phyloP scores from a whole-genome alignment of 2,797 vertebrate genomes.

The Schizopygopsis pylzovi region DNA sequence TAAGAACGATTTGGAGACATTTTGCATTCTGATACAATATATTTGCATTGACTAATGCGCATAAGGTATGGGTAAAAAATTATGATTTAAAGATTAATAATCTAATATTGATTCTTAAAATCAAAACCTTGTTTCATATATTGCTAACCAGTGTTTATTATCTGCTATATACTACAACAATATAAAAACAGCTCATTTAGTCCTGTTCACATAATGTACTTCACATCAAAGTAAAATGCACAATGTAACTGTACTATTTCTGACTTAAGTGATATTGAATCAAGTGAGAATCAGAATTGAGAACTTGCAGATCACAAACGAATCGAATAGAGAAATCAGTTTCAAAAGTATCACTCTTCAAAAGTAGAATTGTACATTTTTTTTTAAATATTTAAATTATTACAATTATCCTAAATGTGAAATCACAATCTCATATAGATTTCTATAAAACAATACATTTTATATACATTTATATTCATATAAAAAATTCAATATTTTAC shows the following conservation, averaged over 20 bases:
- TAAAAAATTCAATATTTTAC: not conserved
- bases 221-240: not conserved
- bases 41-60: not conserved
- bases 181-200: not conserved
- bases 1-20: conserved; percentile 1
- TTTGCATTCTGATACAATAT: conserved; percentile 10
- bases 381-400: not conserved
- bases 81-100: not conserved
- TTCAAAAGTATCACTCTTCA: not conserved
- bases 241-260: not conserved
- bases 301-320: not conserved
- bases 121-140: not conserved
- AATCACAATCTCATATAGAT: not conserved
- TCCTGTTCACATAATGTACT: not conserved
- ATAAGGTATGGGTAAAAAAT: not conserved
- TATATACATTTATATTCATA: not conserved
- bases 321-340: not conserved
- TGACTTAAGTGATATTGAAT: not conserved
- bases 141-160: not conserved
- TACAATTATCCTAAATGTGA: not conserved
- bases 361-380: not conserved
- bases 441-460: not conserved
- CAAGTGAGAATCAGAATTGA: not conserved
- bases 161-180: not conserved
- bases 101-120: not conserved